Evolutionary conservation across 2,888 invertebrate species (phyloP).

Genomic region (Tinea pellionella): DNA sequence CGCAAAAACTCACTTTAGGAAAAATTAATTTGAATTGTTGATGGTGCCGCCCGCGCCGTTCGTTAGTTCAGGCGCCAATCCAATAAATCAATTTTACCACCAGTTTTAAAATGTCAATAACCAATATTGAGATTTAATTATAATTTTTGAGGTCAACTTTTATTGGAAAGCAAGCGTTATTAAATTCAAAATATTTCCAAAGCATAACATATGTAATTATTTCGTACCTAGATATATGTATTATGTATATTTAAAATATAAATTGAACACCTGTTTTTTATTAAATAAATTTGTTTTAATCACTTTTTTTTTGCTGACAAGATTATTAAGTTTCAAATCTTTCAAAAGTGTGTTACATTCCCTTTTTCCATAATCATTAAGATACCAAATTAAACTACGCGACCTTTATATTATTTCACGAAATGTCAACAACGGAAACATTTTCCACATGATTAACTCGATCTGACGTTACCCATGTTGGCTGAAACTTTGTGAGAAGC

Average conservation of each 20-base stretch:
- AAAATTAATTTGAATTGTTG: slow-evolving; percentile 48
- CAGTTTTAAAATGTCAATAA: not conserved
- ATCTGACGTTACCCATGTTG: slow-evolving; percentile 12
- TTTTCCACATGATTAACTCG: slow-evolving; percentile 15
- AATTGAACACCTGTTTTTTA: not conserved
- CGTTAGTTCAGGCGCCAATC: slow-evolving; percentile 49
- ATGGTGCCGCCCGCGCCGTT: slow-evolving; percentile 27
- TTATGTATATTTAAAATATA: not conserved
- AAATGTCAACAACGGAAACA: slow-evolving; percentile 9
- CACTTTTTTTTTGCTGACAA: no score
- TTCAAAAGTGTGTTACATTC: not conserved
- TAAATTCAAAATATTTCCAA: not conserved
- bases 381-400: not conserved
- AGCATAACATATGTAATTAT: not conserved
- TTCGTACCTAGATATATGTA: not conserved
- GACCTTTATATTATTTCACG: not conserved
- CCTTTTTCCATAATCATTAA: not conserved
- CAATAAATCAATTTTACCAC: slow-evolving; percentile 28
- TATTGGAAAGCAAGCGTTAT: not conserved
- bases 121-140: slow-evolving; percentile 1
- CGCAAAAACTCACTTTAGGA: slow-evolving; percentile 31
- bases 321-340: no score
- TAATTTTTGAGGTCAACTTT: not conserved
- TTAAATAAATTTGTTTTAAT: not conserved
- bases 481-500: slow-evolving; percentile 8